Conservation (phyloP, 2,888 invertebrate genomes). For the Rhabditoides inermis region DNA sequence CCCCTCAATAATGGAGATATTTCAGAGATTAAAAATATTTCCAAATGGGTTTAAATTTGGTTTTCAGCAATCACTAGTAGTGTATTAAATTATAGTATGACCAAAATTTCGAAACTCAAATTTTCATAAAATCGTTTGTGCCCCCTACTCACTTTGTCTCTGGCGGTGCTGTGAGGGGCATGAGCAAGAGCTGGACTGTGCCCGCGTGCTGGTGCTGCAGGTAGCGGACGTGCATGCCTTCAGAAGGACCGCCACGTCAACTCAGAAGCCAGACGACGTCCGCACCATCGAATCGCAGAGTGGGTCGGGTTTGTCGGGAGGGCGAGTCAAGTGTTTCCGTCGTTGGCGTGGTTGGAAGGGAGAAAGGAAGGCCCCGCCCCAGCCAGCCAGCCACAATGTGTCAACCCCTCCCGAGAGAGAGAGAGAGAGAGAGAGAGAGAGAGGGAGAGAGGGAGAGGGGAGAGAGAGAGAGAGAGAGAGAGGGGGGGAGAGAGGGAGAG, state of each 20-base stretch:
- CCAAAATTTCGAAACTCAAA: no score
- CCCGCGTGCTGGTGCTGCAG: slow-evolving; percentile 51
- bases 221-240: slow-evolving; percentile 46
- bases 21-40: no score
- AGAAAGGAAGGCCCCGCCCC: slow-evolving; percentile 5
- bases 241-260: background rate
- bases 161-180: slow-evolving; percentile 47
- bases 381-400: no score
- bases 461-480: background rate
- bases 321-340: slow-evolving; percentile 2
- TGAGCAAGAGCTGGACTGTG: slow-evolving; percentile 50
- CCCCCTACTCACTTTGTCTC: no score
- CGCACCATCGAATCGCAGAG: slow-evolving; percentile 2
- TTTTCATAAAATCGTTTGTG: no score
- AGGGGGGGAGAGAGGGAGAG: background rate
- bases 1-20: no score
- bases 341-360: slow-evolving; percentile 4
- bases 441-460: slow-evolving; percentile 8
- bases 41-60: no score
- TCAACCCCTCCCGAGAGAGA: background rate
- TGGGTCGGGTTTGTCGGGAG: slow-evolving; percentile 5
- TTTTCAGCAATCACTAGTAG: no score
- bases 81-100: no score
- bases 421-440: slow-evolving; percentile 3
- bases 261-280: background rate